Base-by-base conservation (phyloP, 2,888 invertebrate species). In the Boloria euphrosyne region DNA sequence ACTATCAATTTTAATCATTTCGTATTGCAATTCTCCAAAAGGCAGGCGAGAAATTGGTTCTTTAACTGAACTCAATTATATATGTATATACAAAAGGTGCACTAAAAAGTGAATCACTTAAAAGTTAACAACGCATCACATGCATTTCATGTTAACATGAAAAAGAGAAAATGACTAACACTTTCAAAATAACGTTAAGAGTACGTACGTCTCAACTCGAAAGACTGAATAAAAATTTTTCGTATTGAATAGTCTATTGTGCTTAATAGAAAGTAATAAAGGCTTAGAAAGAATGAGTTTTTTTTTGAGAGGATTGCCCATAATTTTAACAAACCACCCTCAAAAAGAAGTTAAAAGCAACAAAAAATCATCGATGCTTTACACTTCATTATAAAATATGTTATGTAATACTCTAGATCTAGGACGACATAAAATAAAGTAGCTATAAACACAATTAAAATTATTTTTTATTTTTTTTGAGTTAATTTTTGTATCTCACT, bases 181-280 rank as follows among this genome's bases (percentile, higher is more conserved):
- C 57, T 65, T 67, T 62, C 59, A 62, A 65, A 68, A 66, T 58
- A n/a, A 49, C 69, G 66, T 71, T 61, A 67, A 10, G 31, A 38
- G 31, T 38, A 2, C 62, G 65, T 71, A 66, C 57, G 47, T 67
- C 71, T 67, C 67, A 69, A 70, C 64, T 53, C 53, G 61, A 66
- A 66, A 67, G 63, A 67, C 53, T 53, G 50, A 46, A 27, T 58
- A 61, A 58, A 58, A 46, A 16, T 55, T 68, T 60, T 50, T 51
- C 46, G 53, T 65, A 52, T 58, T 65, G 58, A 62, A 55, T 66
- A 55, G 54, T 46, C 66, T 59, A 68, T 68, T 69, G 68, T 69
- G 51, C 7, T 50, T 49, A 31, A 59, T 62, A 62, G 65, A 66
- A 66, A 68, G 68, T 57, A 57, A 51, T 62, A 52, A 62, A 44